Evolutionary conservation across 2,888 invertebrate species (phyloP).

Genomic region (Apoda limacodes): DNA sequence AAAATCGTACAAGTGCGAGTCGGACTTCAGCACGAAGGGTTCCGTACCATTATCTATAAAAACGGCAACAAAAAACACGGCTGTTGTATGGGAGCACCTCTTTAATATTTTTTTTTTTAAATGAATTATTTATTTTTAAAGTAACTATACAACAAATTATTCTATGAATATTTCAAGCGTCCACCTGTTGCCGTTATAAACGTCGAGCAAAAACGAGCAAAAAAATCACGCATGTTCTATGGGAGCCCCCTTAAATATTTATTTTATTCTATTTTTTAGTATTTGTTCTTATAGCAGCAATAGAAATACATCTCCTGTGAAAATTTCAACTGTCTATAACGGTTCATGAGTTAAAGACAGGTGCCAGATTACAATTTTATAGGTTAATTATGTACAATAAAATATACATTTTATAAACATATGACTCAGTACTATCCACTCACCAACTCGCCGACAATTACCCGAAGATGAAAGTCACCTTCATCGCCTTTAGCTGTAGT

Average conservation of each 20-base stretch:
- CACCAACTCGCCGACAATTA: too few species aligned
- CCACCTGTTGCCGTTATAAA: not conserved
- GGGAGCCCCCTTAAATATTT: not conserved
- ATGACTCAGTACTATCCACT: too few species aligned
- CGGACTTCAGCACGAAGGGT: not conserved
- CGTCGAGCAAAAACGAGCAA: not conserved
- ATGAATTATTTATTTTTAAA: not conserved
- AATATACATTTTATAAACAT: too few species aligned
- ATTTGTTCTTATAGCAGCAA: not conserved
- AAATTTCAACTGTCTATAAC: not conserved
- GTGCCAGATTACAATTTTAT: too few species aligned
- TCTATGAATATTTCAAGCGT: not conserved
- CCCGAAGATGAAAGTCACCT: too few species aligned
- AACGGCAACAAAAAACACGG: not conserved
- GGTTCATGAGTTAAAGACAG: not conserved
- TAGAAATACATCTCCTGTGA: not conserved
- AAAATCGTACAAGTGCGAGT: not conserved
- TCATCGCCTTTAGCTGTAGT: too few species aligned
- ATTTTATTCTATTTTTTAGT: not conserved
- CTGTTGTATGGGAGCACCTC: not conserved
- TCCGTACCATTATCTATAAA: not conserved
- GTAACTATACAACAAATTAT: not conserved
- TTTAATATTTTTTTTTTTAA: not conserved
- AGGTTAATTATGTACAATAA: too few species aligned
- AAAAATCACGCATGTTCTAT: not conserved